phyloP scores from a whole-genome alignment of 1,140 invertebrate species.

The Bombus terrestris region DNA sequence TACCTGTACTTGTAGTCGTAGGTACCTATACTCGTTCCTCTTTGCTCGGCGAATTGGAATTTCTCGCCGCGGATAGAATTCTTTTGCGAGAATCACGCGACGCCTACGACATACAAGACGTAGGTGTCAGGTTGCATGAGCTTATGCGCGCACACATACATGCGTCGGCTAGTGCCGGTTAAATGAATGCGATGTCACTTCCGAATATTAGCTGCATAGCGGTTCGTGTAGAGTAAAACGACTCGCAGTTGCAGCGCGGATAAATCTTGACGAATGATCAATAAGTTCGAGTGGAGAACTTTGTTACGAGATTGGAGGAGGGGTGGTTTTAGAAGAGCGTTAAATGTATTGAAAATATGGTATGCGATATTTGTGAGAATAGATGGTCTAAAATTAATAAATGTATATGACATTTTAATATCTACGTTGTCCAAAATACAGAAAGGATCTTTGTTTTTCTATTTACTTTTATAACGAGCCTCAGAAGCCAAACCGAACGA shows the following conservation, averaged over 20 bases:
- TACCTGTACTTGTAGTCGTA: conserved; percentile 52
- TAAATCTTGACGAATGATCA: not conserved
- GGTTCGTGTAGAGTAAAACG: no score
- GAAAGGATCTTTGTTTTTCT: not conserved
- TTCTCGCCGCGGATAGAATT: conserved; percentile 71
- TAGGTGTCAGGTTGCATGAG: conserved; percentile 52
- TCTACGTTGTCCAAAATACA: not conserved
- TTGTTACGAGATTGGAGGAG: not conserved
- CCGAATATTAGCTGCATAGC: conserved; percentile 15
- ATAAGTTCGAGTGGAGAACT: not conserved
- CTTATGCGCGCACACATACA: conserved; percentile 37
- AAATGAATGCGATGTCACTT: conserved; percentile 29
- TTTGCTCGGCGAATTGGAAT: conserved; percentile 71
- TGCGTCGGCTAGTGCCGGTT: not conserved
- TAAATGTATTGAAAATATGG: not conserved
- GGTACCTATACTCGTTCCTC: conserved; percentile 61
- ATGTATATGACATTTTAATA: not conserved
- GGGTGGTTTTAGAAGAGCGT: not conserved
- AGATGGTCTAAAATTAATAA: not conserved
- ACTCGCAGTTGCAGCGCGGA: not conserved
- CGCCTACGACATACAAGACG: conserved; percentile 57
- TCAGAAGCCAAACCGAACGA: no score
- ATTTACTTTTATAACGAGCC: not conserved
- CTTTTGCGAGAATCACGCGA: conserved; percentile 67
- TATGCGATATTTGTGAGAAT: not conserved